phyloP scores from a whole-genome alignment of 2,797 vertebrate species.

The Mallotus villosus region DNA sequence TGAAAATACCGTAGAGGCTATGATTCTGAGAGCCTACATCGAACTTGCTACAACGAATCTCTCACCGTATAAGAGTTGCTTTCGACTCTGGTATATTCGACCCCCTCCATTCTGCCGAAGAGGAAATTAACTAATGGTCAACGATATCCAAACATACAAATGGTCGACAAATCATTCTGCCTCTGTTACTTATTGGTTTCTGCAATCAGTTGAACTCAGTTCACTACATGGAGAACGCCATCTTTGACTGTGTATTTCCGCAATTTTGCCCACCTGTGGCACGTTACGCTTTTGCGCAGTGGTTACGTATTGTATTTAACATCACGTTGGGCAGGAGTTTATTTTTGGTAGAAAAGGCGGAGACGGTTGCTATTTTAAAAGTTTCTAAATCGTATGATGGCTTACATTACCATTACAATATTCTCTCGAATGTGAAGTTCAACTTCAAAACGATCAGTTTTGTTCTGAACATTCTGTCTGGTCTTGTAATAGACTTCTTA shows the following conservation, averaged over 20 bases:
- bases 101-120: constrained; percentile 42
- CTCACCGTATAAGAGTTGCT: constrained; percentile 70
- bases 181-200: not conserved
- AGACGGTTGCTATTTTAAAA: no score
- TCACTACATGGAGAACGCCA: constrained; percentile 1
- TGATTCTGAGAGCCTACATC: not conserved
- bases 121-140: not conserved
- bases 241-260: constrained; percentile 55
- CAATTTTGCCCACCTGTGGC: constrained; percentile 36
- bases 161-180: not conserved
- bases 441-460: no score
- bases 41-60: not conserved
- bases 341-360: no score
- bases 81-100: constrained; percentile 19
- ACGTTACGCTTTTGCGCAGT: constrained; percentile 34
- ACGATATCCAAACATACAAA: not conserved
- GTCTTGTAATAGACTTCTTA: no score
- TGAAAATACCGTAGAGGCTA: not conserved
- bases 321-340: no score
- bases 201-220: not conserved
- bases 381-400: no score
- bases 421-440: no score
- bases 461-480: no score
- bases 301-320: not conserved
- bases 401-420: no score